Evolutionary conservation across 2,888 invertebrate genomes (phyloP).

Genomic region (Apodemia zela): DNA sequence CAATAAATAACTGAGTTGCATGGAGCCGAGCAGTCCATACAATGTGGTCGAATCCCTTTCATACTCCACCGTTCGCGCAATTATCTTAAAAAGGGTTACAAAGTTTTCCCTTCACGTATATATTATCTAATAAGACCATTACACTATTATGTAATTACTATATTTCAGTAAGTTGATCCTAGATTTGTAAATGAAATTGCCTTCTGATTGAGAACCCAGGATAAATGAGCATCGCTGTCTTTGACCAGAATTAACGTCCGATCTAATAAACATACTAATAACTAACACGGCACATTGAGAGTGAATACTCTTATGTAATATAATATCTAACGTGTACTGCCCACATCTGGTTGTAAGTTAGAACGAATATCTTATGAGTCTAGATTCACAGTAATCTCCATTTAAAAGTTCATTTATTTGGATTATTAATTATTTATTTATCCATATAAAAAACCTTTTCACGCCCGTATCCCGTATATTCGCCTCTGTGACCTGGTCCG

Average conservation of each 20-base stretch:
- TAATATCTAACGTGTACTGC: neutral
- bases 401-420: neutral
- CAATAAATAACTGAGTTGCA: too few species aligned
- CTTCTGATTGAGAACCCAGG: conserved; percentile 1
- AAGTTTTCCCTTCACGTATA: too few species aligned
- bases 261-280: neutral
- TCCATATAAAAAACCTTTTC: too few species aligned
- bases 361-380: neutral
- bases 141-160: neutral
- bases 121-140: neutral
- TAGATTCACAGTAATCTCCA: neutral
- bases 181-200: conserved; percentile 5
- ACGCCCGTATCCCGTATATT: too few species aligned
- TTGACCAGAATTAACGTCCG: neutral
- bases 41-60: too few species aligned
- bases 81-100: too few species aligned
- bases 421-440: neutral
- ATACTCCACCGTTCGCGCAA: too few species aligned
- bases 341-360: conserved; percentile 2
- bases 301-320: conserved; percentile 7
- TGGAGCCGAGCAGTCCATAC: too few species aligned
- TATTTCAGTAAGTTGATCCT: neutral
- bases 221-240: neutral
- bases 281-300: neutral
- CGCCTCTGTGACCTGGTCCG: too few species aligned